Evolutionary conservation across 2,113 vertebrate species (phyloP).

Genomic region (Nicator chloris): DNA sequence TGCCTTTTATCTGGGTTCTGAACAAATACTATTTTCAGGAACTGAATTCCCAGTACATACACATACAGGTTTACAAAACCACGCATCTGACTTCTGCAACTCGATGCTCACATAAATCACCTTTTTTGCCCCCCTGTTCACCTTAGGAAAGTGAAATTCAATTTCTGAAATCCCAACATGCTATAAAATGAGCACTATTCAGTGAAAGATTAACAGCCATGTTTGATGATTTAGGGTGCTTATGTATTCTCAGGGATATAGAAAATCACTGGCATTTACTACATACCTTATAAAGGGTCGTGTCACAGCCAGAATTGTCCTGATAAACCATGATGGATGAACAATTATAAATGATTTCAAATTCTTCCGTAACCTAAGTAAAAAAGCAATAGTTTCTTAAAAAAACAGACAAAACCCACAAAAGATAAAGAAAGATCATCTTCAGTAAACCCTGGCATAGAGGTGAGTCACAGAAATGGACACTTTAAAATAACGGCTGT

Average conservation of each 20-base stretch:
- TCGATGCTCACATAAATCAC: background rate
- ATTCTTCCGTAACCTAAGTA: constrained; percentile 90
- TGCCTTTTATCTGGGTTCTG: background rate
- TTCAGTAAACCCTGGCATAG: background rate
- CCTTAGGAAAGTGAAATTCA: background rate
- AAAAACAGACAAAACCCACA: background rate
- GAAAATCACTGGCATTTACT: background rate
- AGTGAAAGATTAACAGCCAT: background rate
- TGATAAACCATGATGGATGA: constrained; percentile 98
- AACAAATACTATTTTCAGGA: background rate
- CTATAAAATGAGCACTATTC: background rate
- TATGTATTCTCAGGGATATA: background rate
- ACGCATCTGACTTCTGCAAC: background rate
- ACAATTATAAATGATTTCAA: constrained; percentile 98
- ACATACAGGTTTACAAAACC: background rate
- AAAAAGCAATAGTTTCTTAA: background rate
- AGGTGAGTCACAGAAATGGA: background rate
- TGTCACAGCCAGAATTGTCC: constrained; percentile 91
- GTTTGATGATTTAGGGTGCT: background rate
- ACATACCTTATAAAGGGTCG: constrained; percentile 96
- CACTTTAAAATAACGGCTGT: background rate
- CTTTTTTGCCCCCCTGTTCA: accelerated
- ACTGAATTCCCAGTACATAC: background rate
- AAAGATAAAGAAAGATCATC: background rate
- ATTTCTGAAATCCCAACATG: background rate